These are phyloP conservation scores for Sitobion miscanthi DNA, from an alignment of 1,140 invertebrate species.

Conservation along the genomic window DNA sequence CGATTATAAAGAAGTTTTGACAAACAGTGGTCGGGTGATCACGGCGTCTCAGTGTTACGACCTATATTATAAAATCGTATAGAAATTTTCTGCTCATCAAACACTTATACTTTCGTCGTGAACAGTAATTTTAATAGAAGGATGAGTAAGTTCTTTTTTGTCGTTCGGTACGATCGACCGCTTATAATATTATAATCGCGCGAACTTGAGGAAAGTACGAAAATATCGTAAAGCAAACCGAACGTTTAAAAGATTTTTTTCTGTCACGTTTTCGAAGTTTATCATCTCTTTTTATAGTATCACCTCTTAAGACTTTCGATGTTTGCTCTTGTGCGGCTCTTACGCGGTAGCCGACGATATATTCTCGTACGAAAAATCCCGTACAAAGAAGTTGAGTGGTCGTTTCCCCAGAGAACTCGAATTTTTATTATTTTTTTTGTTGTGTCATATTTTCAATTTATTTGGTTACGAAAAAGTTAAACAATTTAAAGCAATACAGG, in stretches of 20 bases:
- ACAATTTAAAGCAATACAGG: not conserved
- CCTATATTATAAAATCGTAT: not conserved
- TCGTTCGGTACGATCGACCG: not conserved
- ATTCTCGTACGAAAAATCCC: not conserved
- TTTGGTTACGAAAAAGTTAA: slow-evolving; percentile 21
- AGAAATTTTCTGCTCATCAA: not conserved
- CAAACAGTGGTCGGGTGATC: not conserved
- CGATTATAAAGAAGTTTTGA: not conserved
- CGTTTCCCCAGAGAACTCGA: not conserved
- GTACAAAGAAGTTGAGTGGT: slow-evolving; percentile 1
- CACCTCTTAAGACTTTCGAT: not conserved
- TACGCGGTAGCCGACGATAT: not conserved
- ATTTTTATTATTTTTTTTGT: not conserved
- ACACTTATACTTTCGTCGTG: not conserved
- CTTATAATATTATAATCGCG: not conserved
- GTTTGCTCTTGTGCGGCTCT: not conserved
- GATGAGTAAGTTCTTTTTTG: not conserved
- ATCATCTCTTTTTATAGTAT: not conserved
- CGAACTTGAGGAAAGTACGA: not conserved
- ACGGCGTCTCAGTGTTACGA: not conserved
- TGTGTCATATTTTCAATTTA: not conserved
- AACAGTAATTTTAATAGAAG: not conserved
- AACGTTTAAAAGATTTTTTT: not conserved
- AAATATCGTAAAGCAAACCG: not conserved
- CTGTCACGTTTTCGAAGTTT: not conserved